Evolutionary conservation across 2,888 invertebrate species (phyloP).

Genomic region (Acronicta leporina): DNA sequence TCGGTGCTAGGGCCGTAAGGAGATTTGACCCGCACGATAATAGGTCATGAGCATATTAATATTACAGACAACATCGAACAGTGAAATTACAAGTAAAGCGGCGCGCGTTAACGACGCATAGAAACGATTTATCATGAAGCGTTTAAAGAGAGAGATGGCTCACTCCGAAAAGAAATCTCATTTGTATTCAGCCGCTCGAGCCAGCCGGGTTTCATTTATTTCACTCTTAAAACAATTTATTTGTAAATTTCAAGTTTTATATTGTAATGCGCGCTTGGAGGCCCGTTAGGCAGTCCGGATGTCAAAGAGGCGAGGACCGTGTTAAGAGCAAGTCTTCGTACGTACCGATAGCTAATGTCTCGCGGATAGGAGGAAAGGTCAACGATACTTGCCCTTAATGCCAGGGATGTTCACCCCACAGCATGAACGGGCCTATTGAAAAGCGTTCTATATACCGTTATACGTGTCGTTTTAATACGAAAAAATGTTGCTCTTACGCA

Average conservation of each 20-base stretch:
- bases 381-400: conserved; percentile 67
- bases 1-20: conserved; percentile 67
- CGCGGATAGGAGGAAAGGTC: conserved; percentile 67
- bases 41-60: conserved; percentile 86
- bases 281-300: conserved; percentile 77
- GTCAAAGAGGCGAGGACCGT: conserved; percentile 74
- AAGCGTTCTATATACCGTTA: conserved; percentile 71
- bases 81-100: conserved; percentile 81
- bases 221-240: conserved; percentile 82
- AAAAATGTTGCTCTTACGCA: conserved; percentile 73
- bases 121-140: conserved; percentile 82
- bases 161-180: conserved; percentile 82
- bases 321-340: conserved; percentile 71
- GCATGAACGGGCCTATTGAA: conserved; percentile 75
- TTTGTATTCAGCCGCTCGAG: conserved; percentile 79
- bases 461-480: conserved; percentile 68
- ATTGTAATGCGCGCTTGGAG: conserved; percentile 65
- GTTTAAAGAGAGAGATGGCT: conserved; percentile 82
- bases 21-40: conserved; percentile 82
- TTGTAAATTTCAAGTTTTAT: conserved; percentile 81
- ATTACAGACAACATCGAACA: conserved; percentile 84
- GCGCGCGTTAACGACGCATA: conserved; percentile 82
- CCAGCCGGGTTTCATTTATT: conserved; percentile 78
- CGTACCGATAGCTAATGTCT: conserved; percentile 61
- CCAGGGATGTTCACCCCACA: conserved; percentile 67